Percentiles rank a stretch among this genome's conserved stretches.
phyloP scores from a whole-genome alignment of 2,888 invertebrate species.

The Drosophila nr. perissopoda region DNA sequence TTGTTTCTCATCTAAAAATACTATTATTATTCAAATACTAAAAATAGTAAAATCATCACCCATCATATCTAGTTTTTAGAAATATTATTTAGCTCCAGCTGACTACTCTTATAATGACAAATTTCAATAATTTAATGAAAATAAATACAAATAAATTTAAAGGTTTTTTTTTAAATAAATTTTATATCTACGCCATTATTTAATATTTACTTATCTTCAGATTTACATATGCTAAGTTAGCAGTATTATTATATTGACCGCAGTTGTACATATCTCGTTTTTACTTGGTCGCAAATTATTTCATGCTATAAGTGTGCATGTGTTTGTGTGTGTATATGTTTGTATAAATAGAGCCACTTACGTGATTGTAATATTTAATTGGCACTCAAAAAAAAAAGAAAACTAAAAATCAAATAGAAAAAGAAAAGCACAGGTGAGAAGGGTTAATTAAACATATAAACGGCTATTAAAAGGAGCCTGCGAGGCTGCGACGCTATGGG shows the following conservation, averaged over 20 bases:
- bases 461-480: slow-evolving; percentile 9
- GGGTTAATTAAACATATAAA: slow-evolving; percentile 22
- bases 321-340: background rate
- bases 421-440: slow-evolving; percentile 31
- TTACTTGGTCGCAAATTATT: background rate
- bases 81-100: background rate
- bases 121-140: background rate
- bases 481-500: background rate
- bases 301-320: background rate
- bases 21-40: too few species aligned
- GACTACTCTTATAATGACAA: background rate
- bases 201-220: background rate
- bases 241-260: background rate
- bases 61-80: too few species aligned
- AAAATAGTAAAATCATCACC: too few species aligned
- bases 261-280: background rate
- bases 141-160: background rate
- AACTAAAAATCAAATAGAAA: slow-evolving; percentile 17
- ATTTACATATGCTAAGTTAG: background rate
- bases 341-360: slow-evolving; percentile 53
- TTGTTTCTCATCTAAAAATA: too few species aligned
- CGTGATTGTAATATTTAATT: slow-evolving; percentile 71
- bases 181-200: background rate
- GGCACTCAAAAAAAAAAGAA: slow-evolving; percentile 43
- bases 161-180: background rate